Percentiles rank a stretch among this genome's conserved stretches.
These are phyloP conservation scores for Tetramorium bicarinatum DNA, from an alignment of 2,888 invertebrate genomes.

Conservation along the genomic window DNA sequence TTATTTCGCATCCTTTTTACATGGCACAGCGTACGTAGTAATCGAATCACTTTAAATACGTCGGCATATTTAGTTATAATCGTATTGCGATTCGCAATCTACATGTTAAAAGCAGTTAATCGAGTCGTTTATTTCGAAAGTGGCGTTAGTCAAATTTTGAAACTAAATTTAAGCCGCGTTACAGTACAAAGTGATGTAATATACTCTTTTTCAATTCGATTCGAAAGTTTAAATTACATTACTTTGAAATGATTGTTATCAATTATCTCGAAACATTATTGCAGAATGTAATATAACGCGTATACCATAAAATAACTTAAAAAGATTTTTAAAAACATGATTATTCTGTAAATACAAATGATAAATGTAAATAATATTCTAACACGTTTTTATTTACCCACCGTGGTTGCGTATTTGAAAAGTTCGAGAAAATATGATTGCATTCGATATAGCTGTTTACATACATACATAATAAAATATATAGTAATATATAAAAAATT, in stretches of 20 bases:
- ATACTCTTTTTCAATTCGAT: slow-evolving; percentile 44
- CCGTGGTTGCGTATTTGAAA: not conserved
- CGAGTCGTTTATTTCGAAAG: slow-evolving; percentile 54
- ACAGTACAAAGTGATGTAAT: slow-evolving; percentile 36
- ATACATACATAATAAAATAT: not conserved
- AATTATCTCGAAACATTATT: slow-evolving; percentile 19
- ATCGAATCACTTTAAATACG: slow-evolving; percentile 39
- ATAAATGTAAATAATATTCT: slow-evolving; percentile 15
- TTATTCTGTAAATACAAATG: not conserved
- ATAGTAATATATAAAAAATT: not conserved
- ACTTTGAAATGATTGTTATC: slow-evolving; percentile 39
- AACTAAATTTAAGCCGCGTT: slow-evolving; percentile 51
- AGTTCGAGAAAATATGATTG: not conserved
- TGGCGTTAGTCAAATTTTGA: slow-evolving; percentile 48
- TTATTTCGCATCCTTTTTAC: slow-evolving; percentile 37
- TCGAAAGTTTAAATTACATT: slow-evolving; percentile 28
- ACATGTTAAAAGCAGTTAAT: slow-evolving; percentile 56
- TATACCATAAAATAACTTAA: not conserved
- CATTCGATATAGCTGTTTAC: not conserved
- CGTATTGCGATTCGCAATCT: slow-evolving; percentile 45
- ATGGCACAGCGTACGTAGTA: not conserved
- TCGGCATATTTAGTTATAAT: slow-evolving; percentile 50
- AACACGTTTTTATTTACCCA: not conserved
- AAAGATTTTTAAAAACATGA: slow-evolving; percentile 1
- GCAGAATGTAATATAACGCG: not conserved